phyloP scores from a whole-genome alignment of 2,113 vertebrate species.

The Tenebrosternarchus preto region DNA sequence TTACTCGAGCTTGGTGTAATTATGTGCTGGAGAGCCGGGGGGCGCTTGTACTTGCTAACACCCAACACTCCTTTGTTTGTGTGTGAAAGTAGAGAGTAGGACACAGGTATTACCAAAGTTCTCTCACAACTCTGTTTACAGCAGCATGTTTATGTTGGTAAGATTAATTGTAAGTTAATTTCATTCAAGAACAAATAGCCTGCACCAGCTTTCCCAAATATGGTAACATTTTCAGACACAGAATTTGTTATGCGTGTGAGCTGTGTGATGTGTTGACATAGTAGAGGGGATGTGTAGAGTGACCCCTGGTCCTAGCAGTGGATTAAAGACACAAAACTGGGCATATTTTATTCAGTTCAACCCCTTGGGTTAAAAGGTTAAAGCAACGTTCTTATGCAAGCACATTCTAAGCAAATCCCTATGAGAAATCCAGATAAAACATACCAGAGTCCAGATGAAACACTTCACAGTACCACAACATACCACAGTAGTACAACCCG shows the following conservation, averaged over 20 bases:
- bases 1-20: slow-evolving; percentile 43
- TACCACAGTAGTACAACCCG: not conserved
- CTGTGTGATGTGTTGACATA: slow-evolving; percentile 43
- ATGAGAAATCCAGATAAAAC: slow-evolving; percentile 42
- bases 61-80: slow-evolving; percentile 39
- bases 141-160: slow-evolving; percentile 30
- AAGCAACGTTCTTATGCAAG: slow-evolving; percentile 45
- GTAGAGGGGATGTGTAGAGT: slow-evolving; percentile 35
- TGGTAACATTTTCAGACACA: slow-evolving; percentile 45
- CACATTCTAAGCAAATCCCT: slow-evolving; percentile 44
- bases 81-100: slow-evolving; percentile 44
- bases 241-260: slow-evolving; percentile 40
- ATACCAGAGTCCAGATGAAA: no score
- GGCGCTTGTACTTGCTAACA: slow-evolving; percentile 42
- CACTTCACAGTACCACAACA: no score
- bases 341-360: slow-evolving; percentile 51
- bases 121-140: slow-evolving; percentile 12
- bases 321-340: slow-evolving; percentile 44
- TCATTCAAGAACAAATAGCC: slow-evolving; percentile 9
- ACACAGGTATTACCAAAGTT: slow-evolving; percentile 22
- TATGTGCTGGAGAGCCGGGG: slow-evolving; percentile 45
- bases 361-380: slow-evolving; percentile 45
- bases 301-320: slow-evolving; percentile 14
- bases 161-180: slow-evolving; percentile 28
- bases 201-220: slow-evolving; percentile 11